phyloP scores from a whole-genome alignment of 2,113 vertebrate genomes.

The Otocyon megalotis region DNA sequence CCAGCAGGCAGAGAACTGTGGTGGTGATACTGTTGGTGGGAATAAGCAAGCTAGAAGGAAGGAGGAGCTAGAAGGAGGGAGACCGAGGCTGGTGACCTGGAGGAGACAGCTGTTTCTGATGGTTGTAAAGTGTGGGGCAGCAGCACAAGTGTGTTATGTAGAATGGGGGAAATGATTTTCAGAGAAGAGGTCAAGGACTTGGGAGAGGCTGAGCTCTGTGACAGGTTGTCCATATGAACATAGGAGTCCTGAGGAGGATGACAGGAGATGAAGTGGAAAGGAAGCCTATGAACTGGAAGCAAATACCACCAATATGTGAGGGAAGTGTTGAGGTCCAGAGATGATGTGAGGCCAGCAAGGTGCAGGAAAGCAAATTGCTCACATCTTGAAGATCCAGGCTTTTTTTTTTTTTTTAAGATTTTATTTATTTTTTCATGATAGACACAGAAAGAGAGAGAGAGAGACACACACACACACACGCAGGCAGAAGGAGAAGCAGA shows the following conservation, averaged over 20 bases:
- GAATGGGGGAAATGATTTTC: background rate
- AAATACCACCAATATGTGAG: background rate
- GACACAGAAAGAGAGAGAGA: too few relatives aligned
- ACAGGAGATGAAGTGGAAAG: background rate
- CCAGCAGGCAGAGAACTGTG: background rate
- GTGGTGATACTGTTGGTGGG: accelerated
- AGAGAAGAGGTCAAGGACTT: background rate
- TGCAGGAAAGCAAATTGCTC: accelerated
- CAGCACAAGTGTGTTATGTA: too few relatives aligned
- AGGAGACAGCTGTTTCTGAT: background rate
- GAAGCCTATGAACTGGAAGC: background rate
- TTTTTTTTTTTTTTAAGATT: background rate
- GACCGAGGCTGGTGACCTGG: background rate
- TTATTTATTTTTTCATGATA: too few relatives aligned
- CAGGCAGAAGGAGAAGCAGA: too few relatives aligned
- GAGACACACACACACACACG: too few relatives aligned
- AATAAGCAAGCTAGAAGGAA: background rate
- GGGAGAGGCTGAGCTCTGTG: background rate
- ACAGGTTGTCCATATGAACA: background rate
- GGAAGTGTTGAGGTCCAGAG: background rate
- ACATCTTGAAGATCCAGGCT: background rate
- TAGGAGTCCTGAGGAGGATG: background rate
- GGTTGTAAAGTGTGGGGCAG: background rate
- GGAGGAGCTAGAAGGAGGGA: background rate
- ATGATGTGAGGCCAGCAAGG: background rate